phyloP scores from a whole-genome alignment of 2,888 invertebrate species.

The Cremastinae sp. region DNA sequence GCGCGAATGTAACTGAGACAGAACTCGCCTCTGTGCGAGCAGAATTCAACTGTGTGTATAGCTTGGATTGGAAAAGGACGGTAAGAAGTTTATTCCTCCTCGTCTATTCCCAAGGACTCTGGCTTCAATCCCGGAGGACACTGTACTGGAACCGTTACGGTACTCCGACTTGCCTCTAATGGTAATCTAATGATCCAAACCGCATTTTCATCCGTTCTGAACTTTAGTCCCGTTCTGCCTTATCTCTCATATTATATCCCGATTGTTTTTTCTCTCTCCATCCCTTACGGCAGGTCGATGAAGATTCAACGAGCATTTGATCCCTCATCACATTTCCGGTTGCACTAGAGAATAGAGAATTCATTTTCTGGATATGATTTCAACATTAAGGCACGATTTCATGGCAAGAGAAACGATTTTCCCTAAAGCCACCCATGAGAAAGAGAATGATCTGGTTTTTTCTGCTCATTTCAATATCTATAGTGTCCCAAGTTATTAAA shows the following conservation, averaged over 20 bases:
- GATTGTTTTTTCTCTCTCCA: conserved; percentile 28
- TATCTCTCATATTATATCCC: conserved; percentile 23
- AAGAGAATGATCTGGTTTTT: too few species aligned
- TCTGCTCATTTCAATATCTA: too few species aligned
- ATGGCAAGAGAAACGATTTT: conserved; percentile 62
- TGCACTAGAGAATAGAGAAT: conserved; percentile 34
- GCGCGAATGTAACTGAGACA: conserved; percentile 51
- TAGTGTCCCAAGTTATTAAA: too few species aligned
- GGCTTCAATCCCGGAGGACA: conserved; percentile 9
- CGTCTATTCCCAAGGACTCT: conserved; percentile 30
- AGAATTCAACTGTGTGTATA: background rate
- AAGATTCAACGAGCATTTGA: conserved; percentile 58
- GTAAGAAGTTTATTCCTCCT: conserved; percentile 50
- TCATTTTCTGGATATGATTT: conserved; percentile 69
- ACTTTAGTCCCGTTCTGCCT: conserved; percentile 7
- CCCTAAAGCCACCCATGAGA: conserved; percentile 61
- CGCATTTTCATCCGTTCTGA: conserved; percentile 30
- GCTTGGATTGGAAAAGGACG: conserved; percentile 23
- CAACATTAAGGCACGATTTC: conserved; percentile 72
- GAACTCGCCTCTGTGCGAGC: conserved; percentile 19
- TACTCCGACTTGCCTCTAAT: conserved; percentile 38
- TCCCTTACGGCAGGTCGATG: conserved; percentile 1
- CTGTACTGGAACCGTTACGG: conserved; percentile 34
- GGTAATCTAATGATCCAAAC: conserved; percentile 48
- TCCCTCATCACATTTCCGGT: conserved; percentile 69